Evolutionary conservation across 2,888 invertebrate genomes (phyloP).

Genomic region (Rugalucina vietnamica): DNA sequence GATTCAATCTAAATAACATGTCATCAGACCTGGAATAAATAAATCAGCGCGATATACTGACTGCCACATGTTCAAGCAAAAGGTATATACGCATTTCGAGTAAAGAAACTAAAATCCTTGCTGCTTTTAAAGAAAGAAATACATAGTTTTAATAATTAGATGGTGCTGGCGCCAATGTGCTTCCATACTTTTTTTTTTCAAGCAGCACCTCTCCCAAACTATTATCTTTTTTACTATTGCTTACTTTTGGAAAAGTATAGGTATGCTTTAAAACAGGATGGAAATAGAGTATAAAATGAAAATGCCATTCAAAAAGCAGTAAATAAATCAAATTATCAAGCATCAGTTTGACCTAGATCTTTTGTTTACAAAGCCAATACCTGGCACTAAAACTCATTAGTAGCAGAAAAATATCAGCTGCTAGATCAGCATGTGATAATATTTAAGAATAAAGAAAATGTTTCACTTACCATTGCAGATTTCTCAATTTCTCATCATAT

Average conservation of each 20-base stretch:
- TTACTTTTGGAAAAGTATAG: background rate
- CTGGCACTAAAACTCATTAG: background rate
- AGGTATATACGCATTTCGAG: no score
- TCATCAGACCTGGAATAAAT: background rate
- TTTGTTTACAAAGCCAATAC: background rate
- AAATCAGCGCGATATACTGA: no score
- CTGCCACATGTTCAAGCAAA: no score
- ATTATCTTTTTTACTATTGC: background rate
- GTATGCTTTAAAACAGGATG: background rate
- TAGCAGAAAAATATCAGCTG: background rate
- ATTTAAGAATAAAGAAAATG: background rate
- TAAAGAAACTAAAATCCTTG: background rate
- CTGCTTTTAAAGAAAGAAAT: background rate
- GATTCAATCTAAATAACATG: background rate
- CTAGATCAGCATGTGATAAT: background rate
- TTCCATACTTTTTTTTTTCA: background rate
- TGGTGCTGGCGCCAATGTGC: background rate
- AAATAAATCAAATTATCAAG: background rate
- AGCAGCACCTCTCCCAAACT: background rate
- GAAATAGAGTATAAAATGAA: background rate
- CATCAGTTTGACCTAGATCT: background rate
- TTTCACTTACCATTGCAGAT: background rate
- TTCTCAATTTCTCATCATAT: background rate
- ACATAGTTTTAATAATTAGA: background rate
- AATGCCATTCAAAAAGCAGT: background rate